Evolutionary conservation across 2,113 vertebrate species (phyloP).

Genomic region (Nannobrachium achirus): DNA sequence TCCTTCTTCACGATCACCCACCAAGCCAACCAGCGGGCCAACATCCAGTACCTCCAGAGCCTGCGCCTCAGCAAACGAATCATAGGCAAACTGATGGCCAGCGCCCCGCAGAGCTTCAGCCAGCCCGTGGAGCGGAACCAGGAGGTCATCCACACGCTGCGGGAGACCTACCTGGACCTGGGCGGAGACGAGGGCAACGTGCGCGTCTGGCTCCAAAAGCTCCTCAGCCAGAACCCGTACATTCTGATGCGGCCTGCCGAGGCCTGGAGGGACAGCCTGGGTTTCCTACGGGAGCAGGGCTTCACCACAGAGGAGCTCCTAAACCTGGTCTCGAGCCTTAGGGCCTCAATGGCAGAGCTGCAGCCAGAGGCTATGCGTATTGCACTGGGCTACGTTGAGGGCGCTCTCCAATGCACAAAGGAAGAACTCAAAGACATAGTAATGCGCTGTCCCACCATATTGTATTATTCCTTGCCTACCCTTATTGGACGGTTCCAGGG

Average conservation of each 20-base stretch:
- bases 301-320: slow-evolving; percentile 58
- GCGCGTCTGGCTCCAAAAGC: slow-evolving; percentile 62
- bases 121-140: slow-evolving; percentile 55
- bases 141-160: slow-evolving; percentile 60
- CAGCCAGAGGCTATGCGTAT: slow-evolving; percentile 47
- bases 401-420: slow-evolving; percentile 38
- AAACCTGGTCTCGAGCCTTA: slow-evolving; percentile 53
- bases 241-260: slow-evolving; percentile 54
- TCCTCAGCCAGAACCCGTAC: slow-evolving; percentile 60
- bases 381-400: slow-evolving; percentile 41
- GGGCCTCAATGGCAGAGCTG: slow-evolving; percentile 60
- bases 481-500: slow-evolving; percentile 51
- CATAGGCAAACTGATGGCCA: slow-evolving; percentile 62
- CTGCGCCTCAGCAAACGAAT: slow-evolving; percentile 55
- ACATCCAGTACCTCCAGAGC: slow-evolving; percentile 59
- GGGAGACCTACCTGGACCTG: slow-evolving; percentile 64
- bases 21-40: slow-evolving; percentile 52
- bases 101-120: slow-evolving; percentile 63
- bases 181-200: slow-evolving; percentile 53
- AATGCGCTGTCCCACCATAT: slow-evolving; percentile 46
- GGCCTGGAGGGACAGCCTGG: slow-evolving; percentile 64
- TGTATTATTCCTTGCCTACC: slow-evolving; percentile 49
- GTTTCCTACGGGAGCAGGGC: slow-evolving; percentile 60
- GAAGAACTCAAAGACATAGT: slow-evolving; percentile 43
- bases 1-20: slow-evolving; percentile 54